Evolutionary conservation across 1,140 invertebrate genomes (phyloP), one percentile per base, ranked within the genome.

Genomic region (Holcopasites calliopsidis): DNA sequence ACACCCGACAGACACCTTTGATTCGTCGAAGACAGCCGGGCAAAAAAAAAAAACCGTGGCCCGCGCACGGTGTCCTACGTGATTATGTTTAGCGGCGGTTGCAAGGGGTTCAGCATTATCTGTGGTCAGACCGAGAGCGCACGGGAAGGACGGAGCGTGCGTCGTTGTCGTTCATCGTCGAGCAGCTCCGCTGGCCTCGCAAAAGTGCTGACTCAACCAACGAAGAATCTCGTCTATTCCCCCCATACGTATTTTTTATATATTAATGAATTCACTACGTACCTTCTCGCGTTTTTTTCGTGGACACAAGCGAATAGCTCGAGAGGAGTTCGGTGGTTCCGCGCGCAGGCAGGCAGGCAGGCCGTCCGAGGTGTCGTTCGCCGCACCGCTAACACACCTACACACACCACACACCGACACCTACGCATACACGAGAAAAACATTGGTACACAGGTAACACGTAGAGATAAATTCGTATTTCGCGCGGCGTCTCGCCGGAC

Each of bases 401-500:
- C 40, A 6, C 8, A 47, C 1, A 31, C n/a, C 31, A 26, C 6
- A 38, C 16, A 52, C n/a, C n/a, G n/a, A 64, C 42, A 28, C 6
- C 2, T 1, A 49, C 11, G 6, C 31, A 21, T 8, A 49, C 0
- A 18, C 44, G 11, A 16, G 2, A 10, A 10, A 47, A 8, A 47
- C 8, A 47, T 3, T 11, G 7, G 18, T n/a, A 50, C 18, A 50
- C 49, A 50, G 3, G 6, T 21, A 21, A 6, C 47, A 21, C 57
- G 57, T 38, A 38, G 21, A 16, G 31, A 16, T 13, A 23, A 23
- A 58, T 33, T 58, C 57, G 57, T 35, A 58, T 35, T 52, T 47
- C 31, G 33, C 26, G 21, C 10, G 82, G 85, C 83, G 86, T 90
- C 88, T 89, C 85, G 80, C 77, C 78, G 88, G 88, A 90, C 84